Conservation (phyloP, 2,797 vertebrate species). For the Aulostomus chinensis region DNA sequence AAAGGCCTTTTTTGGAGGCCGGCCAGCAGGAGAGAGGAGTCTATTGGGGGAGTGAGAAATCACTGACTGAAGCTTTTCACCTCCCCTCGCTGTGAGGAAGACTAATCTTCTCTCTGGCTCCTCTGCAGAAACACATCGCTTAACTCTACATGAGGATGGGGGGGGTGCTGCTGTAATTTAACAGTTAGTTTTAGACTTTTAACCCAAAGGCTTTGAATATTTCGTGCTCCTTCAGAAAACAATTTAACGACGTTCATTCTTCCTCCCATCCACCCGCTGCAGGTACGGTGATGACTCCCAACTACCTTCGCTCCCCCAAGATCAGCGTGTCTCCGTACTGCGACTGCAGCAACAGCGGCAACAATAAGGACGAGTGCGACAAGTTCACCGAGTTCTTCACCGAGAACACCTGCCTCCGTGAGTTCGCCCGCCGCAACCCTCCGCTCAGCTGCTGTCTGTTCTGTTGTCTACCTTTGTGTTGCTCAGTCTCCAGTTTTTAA, state of each 20-base stretch:
- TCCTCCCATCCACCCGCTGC: not conserved
- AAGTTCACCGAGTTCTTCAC: conserved; percentile 91
- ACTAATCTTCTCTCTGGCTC: conserved; percentile 49
- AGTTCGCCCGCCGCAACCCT: conserved; percentile 53
- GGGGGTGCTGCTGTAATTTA: no score
- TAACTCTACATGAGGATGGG: not conserved
- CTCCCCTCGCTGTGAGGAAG: no score
- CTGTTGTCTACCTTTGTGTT: no score
- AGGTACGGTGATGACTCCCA: conserved; percentile 94
- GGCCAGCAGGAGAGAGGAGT: conserved; percentile 58
- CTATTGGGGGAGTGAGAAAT: conserved; percentile 65
- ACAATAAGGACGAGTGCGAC: conserved; percentile 87
- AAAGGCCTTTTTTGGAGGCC: conserved; percentile 51
- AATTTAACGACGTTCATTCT: no score
- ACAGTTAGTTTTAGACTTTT: no score
- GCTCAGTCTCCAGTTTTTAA: no score
- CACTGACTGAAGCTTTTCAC: conserved; percentile 71
- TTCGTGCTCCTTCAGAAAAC: no score
- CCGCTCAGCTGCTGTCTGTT: not conserved
- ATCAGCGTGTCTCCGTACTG: conserved; percentile 93
- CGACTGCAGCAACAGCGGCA: conserved; percentile 91
- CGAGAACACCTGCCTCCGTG: conserved; percentile 91
- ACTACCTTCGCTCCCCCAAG: conserved; percentile 88
- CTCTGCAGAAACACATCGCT: conserved; percentile 22
- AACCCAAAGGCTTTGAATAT: no score